Percentiles rank a stretch among this genome's conserved stretches.
Conservation (phyloP, 2,797 vertebrate genomes). For the Numenius phaeopus region DNA sequence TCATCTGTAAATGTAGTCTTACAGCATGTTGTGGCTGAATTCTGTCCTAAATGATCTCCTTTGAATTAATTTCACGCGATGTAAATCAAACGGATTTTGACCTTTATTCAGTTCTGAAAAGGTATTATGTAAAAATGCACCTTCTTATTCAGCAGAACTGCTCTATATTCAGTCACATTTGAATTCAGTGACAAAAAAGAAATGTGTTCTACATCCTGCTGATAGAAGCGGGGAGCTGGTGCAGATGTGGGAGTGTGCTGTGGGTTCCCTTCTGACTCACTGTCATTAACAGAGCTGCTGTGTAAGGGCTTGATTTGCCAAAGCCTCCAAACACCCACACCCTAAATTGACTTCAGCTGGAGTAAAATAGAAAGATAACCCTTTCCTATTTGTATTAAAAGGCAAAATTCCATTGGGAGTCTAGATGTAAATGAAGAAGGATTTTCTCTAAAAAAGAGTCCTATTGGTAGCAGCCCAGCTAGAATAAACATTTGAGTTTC, state of each 20-base stretch:
- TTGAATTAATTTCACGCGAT: constrained; percentile 37
- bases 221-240: constrained; percentile 6
- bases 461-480: neutral
- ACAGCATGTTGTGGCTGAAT: neutral
- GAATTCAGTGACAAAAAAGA: constrained; percentile 42
- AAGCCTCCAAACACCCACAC: neutral
- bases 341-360: neutral
- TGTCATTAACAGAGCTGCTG: neutral
- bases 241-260: constrained; percentile 8
- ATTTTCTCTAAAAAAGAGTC: neutral
- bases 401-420: neutral
- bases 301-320: constrained; percentile 11
- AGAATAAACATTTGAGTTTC: neutral
- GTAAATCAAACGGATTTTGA: constrained; percentile 59
- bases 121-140: constrained; percentile 19
- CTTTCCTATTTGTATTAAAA: neutral
- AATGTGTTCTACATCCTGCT: constrained; percentile 23
- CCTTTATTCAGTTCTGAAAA: constrained; percentile 42
- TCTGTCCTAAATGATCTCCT: constrained; percentile 17
- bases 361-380: neutral
- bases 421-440: neutral
- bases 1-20: neutral
- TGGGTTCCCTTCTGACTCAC: constrained; percentile 25
- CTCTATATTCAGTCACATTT: constrained; percentile 28
- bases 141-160: constrained; percentile 38